Conservation (phyloP, 1,140 invertebrate species). For the Chironomus striatipennis region DNA sequence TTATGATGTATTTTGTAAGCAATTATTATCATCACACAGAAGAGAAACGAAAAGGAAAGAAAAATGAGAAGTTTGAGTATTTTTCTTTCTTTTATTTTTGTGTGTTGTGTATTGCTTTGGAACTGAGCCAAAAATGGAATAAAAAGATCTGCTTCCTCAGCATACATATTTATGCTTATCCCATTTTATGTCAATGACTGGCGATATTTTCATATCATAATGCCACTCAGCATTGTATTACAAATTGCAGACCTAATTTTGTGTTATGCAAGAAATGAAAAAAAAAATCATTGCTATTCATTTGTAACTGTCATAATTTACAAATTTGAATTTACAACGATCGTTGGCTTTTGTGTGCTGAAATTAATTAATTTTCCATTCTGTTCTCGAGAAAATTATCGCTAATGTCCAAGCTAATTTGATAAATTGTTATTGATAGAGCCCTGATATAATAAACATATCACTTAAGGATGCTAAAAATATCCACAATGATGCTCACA, state of each 20-base stretch:
- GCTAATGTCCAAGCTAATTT: no score
- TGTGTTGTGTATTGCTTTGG: neutral
- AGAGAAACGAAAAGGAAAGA: neutral
- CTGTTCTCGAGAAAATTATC: no score
- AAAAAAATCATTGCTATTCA: no score
- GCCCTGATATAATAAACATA: neutral
- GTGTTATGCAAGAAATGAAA: no score
- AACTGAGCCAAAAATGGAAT: neutral
- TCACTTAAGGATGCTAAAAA: no score
- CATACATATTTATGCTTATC: conserved; percentile 9
- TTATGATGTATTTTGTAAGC: conserved; percentile 11
- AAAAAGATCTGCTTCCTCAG: neutral
- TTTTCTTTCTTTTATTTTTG: neutral
- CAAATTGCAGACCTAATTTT: no score
- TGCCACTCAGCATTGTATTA: neutral
- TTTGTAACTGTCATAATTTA: neutral
- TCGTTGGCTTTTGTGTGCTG: no score
- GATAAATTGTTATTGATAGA: neutral
- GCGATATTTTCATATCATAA: neutral
- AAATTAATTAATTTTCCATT: neutral
- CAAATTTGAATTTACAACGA: neutral
- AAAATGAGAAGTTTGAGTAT: neutral
- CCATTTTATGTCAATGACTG: conserved; percentile 2
- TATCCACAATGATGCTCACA: neutral
- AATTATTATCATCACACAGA: neutral